Conservation (phyloP, 2,888 invertebrate species). For the Andrena dorsata region DNA sequence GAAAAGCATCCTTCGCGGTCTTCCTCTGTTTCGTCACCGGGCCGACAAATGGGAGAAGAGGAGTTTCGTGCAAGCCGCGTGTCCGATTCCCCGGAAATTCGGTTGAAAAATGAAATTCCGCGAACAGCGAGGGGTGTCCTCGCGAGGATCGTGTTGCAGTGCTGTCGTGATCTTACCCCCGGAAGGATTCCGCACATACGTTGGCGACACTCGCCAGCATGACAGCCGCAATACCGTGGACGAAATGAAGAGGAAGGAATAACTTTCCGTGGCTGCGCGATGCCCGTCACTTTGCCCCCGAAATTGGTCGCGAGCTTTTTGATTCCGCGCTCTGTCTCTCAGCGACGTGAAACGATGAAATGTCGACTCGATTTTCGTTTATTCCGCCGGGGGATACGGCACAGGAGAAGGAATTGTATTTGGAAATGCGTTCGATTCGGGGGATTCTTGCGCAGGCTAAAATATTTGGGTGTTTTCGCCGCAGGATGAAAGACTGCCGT, state of each 20-base stretch:
- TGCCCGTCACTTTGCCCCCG: neutral
- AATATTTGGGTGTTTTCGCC: neutral
- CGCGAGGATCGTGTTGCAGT: neutral
- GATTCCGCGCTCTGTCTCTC: slow-evolving; percentile 6
- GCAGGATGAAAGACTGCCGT: too few relatives aligned
- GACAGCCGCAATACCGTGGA: slow-evolving; percentile 33
- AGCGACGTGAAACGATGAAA: slow-evolving; percentile 1
- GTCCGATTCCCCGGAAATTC: slow-evolving; percentile 54
- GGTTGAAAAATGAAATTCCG: slow-evolving; percentile 71
- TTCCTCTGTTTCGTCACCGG: neutral
- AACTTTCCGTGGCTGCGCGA: slow-evolving; percentile 4
- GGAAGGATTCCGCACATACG: slow-evolving; percentile 35
- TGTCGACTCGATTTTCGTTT: neutral
- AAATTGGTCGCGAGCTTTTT: slow-evolving; percentile 35
- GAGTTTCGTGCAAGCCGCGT: slow-evolving; percentile 53
- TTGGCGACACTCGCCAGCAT: slow-evolving; percentile 23
- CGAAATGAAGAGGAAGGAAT: slow-evolving; percentile 40
- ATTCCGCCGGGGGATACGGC: neutral
- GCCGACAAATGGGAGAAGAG: neutral
- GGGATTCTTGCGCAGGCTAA: neutral
- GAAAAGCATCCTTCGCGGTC: too few relatives aligned
- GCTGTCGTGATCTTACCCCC: slow-evolving; percentile 21
- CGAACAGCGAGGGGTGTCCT: slow-evolving; percentile 1
- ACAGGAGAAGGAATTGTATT: neutral
- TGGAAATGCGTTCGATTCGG: neutral